Evolutionary conservation across 2,113 vertebrate species (phyloP).

Genomic region (Candoia aspera): DNA sequence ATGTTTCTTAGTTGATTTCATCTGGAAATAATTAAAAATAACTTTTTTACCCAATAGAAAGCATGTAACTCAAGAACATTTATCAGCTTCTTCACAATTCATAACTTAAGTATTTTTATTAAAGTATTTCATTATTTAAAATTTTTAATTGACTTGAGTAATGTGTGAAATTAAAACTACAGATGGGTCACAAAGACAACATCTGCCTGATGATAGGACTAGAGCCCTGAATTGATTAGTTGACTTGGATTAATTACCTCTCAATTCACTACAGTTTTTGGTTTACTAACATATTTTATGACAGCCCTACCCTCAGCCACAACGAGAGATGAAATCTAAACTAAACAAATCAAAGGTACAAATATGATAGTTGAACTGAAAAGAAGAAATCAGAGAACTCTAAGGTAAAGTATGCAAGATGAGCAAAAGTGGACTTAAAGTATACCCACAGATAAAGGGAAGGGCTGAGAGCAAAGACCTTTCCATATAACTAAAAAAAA

Average conservation of each 20-base stretch:
- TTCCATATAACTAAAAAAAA: background rate
- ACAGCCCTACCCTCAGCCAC: background rate
- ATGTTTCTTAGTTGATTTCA: slow-evolving; percentile 49
- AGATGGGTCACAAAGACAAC: background rate
- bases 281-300: background rate
- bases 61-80: background rate
- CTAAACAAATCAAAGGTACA: background rate
- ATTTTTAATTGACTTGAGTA: slow-evolving; percentile 28
- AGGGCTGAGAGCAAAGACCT: background rate
- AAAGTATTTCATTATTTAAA: slow-evolving; percentile 31
- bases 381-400: background rate
- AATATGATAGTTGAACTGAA: background rate
- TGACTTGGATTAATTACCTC: background rate
- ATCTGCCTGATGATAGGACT: background rate
- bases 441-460: background rate
- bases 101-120: slow-evolving; percentile 53
- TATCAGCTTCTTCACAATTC: background rate
- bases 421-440: background rate
- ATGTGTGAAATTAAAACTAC: slow-evolving; percentile 24
- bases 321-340: background rate
- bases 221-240: background rate
- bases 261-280: background rate
- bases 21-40: slow-evolving; percentile 55
- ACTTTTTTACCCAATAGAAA: slow-evolving; percentile 38
- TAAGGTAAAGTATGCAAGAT: background rate